Base-by-base conservation (phyloP, 2,888 invertebrate species). In the Protodeltote pygarga region DNA sequence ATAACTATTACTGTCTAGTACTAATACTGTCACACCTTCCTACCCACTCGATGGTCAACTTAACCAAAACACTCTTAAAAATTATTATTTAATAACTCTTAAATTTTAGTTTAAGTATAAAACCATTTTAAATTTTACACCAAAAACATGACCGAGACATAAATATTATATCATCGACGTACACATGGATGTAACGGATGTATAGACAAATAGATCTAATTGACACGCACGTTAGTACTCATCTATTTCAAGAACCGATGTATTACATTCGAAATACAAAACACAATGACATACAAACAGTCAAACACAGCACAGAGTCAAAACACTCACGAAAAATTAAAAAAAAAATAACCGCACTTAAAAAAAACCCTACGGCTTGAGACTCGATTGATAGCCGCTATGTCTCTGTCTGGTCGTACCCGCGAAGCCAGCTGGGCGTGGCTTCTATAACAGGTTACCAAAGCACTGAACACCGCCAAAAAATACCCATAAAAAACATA, bases 401-500 rank as follows among this genome's bases (percentile, higher is more conserved):
- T 50, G 57, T 66, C 81, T 73, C 75, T 77, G 77, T 78, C 83
- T 79, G 80, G 82, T 82, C 83, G 85, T 84, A 81, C 79, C 77
- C 78, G 77, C 79, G 73, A 77, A 75, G 76, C 66, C 71, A 52
- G 70, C 76, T 77, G 90, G 92, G 92, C 92, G 92, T 84, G 91
- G 89, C 81, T 52, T 54, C 72, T 72, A 81, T 83, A 89, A 91
- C 92, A 89, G 90, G 91, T 91, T 91, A 88, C 86, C 77, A 85
- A 85, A 86, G 87, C 79, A 83, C 83, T 69, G 79, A 79, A 83
- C 72, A 81, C 85, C 87, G 87, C 89, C 90, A 89, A 92, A 92
- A 91, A 91, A 89, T 90, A 88, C 80, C 87, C 87, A 91, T 90
- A 89, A 90, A 91, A 91, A 89, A 91, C 86, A 89, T 83, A 85